phyloP scores from a whole-genome alignment of 2,113 vertebrate species.

The Larimichthys crocea region DNA sequence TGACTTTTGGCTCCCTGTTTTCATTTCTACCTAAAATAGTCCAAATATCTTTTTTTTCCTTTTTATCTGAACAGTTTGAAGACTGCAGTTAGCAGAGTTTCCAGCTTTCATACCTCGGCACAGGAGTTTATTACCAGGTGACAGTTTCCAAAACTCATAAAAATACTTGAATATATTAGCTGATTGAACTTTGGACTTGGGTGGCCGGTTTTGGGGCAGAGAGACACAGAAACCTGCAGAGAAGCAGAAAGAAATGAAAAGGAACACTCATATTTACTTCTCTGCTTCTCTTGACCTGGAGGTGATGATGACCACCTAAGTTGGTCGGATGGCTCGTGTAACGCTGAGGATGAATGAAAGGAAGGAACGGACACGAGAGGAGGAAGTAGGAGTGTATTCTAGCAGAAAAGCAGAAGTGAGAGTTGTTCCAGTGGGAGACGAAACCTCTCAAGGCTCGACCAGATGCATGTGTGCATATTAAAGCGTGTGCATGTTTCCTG shows the following conservation, averaged over 20 bases:
- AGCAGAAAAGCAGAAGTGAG: neutral
- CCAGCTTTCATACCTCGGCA: slow-evolving; percentile 1
- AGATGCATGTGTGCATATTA: neutral
- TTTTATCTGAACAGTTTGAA: neutral
- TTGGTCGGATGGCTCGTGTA: slow-evolving; percentile 39
- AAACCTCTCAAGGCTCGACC: neutral
- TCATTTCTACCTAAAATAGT: neutral
- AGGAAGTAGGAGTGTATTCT: neutral
- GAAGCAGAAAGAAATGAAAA: neutral
- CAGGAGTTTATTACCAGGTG: neutral
- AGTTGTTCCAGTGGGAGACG: neutral
- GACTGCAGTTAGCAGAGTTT: neutral
- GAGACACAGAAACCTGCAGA: neutral
- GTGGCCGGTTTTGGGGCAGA: neutral
- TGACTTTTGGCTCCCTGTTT: neutral
- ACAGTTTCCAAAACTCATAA: slow-evolving; percentile 9
- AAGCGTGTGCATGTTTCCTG: neutral
- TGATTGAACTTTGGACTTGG: neutral
- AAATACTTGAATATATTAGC: neutral
- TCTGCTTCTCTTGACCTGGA: neutral
- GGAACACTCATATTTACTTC: neutral
- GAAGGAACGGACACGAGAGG: neutral
- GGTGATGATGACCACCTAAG: slow-evolving; percentile 12
- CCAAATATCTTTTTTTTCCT: neutral
- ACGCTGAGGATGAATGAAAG: slow-evolving; percentile 19